Evolutionary conservation across 2,797 vertebrate genomes (phyloP).

Genomic region (Silurus lanzhouensis): DNA sequence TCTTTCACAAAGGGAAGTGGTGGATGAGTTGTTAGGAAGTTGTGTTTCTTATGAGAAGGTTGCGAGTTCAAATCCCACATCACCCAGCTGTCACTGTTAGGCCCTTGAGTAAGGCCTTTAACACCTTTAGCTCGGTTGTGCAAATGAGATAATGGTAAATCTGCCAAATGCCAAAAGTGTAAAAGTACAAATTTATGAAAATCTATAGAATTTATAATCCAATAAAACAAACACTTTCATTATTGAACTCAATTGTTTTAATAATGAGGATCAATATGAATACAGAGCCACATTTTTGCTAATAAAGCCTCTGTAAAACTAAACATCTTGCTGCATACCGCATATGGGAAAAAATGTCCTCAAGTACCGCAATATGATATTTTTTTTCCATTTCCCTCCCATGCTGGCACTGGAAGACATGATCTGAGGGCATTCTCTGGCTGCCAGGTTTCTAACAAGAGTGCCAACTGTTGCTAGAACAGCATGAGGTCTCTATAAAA

Average conservation of each 20-base stretch:
- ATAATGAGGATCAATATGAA: not conserved
- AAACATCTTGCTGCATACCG: slow-evolving; percentile 4
- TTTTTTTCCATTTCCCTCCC: slow-evolving; percentile 1
- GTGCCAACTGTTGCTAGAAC: slow-evolving; percentile 47
- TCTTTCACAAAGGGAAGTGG: not conserved
- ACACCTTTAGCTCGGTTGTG: no score
- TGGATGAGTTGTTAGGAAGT: no score
- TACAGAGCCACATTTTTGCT: not conserved
- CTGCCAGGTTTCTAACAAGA: slow-evolving; percentile 19
- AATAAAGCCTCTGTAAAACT: not conserved
- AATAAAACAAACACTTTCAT: not conserved
- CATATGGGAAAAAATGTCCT: slow-evolving; percentile 22
- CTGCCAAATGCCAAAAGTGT: no score
- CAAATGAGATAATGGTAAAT: no score
- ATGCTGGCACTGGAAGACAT: slow-evolving; percentile 16
- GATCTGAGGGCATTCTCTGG: slow-evolving; percentile 25
- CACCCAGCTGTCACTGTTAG: no score
- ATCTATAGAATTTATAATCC: not conserved
- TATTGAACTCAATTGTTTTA: not conserved
- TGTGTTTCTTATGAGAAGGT: no score
- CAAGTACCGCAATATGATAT: slow-evolving; percentile 21
- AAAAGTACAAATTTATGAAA: not conserved
- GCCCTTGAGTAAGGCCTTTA: no score
- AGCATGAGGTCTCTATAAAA: slow-evolving; percentile 19
- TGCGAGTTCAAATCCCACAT: no score